These are phyloP conservation scores for Cheilosia vernalis DNA, from an alignment of 2,888 invertebrate species.

Conservation along the genomic window DNA sequence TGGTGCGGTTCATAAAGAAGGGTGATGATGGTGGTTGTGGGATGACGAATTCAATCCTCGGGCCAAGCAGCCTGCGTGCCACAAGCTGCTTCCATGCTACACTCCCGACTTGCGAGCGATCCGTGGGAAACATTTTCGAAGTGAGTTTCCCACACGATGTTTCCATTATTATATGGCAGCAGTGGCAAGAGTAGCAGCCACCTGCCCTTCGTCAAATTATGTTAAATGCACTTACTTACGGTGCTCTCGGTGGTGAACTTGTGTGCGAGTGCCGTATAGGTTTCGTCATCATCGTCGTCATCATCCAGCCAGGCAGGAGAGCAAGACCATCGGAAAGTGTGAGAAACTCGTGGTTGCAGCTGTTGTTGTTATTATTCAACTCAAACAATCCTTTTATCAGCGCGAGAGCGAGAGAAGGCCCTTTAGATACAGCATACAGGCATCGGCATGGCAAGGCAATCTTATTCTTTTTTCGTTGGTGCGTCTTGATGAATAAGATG, in stretches of 20 bases:
- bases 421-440: not conserved
- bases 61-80: conserved; percentile 76
- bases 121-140: conserved; percentile 84
- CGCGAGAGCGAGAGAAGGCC: conserved; percentile 37
- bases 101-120: conserved; percentile 78
- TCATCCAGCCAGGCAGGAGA: conserved; percentile 54
- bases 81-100: conserved; percentile 77
- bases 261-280: conserved; percentile 50
- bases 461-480: conserved; percentile 2
- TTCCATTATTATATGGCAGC: conserved; percentile 76
- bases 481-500: conserved; percentile 31
- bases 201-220: conserved; percentile 76
- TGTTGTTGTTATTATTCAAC: conserved; percentile 80
- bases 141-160: conserved; percentile 84
- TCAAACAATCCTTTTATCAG: conserved; percentile 72
- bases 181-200: conserved; percentile 70
- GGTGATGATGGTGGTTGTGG: conserved; percentile 77
- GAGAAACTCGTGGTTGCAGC: conserved; percentile 83
- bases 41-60: conserved; percentile 79
- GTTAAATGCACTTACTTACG: conserved; percentile 64
- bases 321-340: conserved; percentile 78
- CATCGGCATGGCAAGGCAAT: not conserved
- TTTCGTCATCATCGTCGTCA: conserved; percentile 56
- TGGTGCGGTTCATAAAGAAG: conserved; percentile 48
- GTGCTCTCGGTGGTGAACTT: conserved; percentile 15